Evolutionary conservation across 2,888 invertebrate genomes (phyloP).

Genomic region (Digitonthophagus gazella): DNA sequence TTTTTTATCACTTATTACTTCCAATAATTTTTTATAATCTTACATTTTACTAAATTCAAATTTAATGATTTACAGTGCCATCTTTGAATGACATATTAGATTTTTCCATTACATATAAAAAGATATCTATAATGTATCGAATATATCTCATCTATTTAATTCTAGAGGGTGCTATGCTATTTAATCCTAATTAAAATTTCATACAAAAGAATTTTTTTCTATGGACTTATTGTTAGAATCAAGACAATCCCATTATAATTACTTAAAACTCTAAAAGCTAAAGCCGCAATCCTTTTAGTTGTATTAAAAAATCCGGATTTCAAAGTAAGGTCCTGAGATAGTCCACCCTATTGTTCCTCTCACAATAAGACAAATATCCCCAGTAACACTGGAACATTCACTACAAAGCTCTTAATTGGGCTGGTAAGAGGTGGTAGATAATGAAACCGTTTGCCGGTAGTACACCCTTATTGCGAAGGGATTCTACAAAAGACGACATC

Average conservation of each 20-base stretch:
- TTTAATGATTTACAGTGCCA: neutral
- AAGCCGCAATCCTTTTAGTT: no score
- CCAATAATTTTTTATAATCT: neutral
- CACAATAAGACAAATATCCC: neutral
- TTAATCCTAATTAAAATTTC: no score
- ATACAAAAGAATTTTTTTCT: no score
- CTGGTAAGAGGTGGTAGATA: neutral
- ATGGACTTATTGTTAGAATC: no score
- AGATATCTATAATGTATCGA: no score
- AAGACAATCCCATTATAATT: no score
- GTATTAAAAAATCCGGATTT: no score
- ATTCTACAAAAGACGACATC: neutral
- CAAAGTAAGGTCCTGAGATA: no score
- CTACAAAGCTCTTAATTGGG: neutral
- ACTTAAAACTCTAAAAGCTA: no score
- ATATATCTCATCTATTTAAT: no score
- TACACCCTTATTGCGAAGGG: neutral
- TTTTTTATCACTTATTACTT: neutral
- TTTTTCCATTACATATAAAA: neutral
- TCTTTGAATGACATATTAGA: neutral
- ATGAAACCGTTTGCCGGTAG: neutral
- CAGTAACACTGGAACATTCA: neutral
- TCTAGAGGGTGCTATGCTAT: no score
- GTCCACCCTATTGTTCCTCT: neutral
- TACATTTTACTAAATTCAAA: neutral